Evolutionary conservation across 2,888 invertebrate genomes (phyloP).

Genomic region (Strigamia maritima): DNA sequence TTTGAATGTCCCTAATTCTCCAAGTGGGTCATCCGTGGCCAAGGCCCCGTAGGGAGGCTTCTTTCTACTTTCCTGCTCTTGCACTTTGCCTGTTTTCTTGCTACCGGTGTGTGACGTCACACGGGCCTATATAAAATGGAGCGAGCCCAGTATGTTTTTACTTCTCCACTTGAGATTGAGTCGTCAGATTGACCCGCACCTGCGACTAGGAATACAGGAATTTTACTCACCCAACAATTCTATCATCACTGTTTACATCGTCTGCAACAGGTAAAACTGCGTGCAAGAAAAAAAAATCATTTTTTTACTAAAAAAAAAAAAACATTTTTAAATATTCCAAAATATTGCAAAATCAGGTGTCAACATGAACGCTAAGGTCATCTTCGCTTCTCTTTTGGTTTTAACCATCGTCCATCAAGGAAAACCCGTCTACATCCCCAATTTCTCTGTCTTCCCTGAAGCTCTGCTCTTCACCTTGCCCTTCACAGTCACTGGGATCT

Average conservation of each 20-base stretch:
- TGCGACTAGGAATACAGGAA: slow-evolving; percentile 6
- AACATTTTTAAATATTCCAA: background rate
- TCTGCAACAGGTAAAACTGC: background rate
- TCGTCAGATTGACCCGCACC: background rate
- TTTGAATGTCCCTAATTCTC: slow-evolving; percentile 22
- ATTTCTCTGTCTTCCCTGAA: slow-evolving; percentile 41
- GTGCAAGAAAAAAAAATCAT: background rate
- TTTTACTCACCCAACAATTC: background rate
- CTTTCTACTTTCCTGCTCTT: slow-evolving; percentile 36
- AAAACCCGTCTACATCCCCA: slow-evolving; percentile 37
- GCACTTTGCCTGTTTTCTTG: slow-evolving; percentile 8
- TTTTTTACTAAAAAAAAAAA: background rate
- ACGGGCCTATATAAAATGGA: slow-evolving; percentile 22
- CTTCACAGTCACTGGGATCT: slow-evolving; percentile 42
- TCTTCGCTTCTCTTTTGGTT: background rate
- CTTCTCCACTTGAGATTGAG: background rate
- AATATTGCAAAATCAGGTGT: background rate
- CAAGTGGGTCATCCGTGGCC: slow-evolving; percentile 34
- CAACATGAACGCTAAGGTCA: slow-evolving; percentile 31
- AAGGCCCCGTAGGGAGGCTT: slow-evolving; percentile 25
- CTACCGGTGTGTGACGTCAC: slow-evolving; percentile 24
- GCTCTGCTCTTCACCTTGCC: slow-evolving; percentile 42
- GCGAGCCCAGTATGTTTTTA: slow-evolving; percentile 12
- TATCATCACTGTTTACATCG: background rate
- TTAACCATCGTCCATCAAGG: background rate